Base-by-base conservation (phyloP, 2,888 invertebrate genomes). In the Dicycla oo region DNA sequence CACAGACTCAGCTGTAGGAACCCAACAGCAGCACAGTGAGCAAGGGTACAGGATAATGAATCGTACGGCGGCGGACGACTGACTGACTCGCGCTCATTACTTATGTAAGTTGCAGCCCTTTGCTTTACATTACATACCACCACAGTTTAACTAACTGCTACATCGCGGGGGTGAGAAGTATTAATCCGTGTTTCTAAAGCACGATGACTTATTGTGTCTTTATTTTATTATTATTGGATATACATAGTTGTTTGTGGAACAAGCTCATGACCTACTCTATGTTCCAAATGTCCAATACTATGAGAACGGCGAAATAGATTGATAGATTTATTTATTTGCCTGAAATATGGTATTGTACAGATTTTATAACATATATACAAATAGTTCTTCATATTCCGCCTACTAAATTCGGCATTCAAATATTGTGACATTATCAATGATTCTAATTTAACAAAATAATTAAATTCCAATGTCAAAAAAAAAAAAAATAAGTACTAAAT, bases 41-140 rank as follows among this genome's bases (percentile, higher is more conserved):
- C 20, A 26, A 62, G 61, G 75, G 62, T 70, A 58, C 26, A 47
- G 75, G 70, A 75, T 80, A 80, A 80, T 70, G 8, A 56, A 75
- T 75, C 64, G 58, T 3, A 56, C 67, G 63, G 34, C 51, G 40
- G 74, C 47, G 56, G 47, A 38, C 69, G 80, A 63, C 66, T 63
- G 80, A 75, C 63, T 80, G 58, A 45, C 38, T 34, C 13, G 47
- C 65, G 26, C 57, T n/a, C 70, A 80, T 80, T 70, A 70, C 66
- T 66, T 63, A 75, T 70, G 78, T 60, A 6, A 75, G 57, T 26
- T 18, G 51, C n/a, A n/a, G 51, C 65, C 76, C 62, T 34, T 62
- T 18, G 57, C 30, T 66, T 69, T 56, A 66, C 79, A 78, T 65
- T 38, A 68, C 51, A 23, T 23, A 51, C 56, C 61, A 23, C 58